phyloP scores from a whole-genome alignment of 2,797 vertebrate genomes.

The Spheniscus humboldti region DNA sequence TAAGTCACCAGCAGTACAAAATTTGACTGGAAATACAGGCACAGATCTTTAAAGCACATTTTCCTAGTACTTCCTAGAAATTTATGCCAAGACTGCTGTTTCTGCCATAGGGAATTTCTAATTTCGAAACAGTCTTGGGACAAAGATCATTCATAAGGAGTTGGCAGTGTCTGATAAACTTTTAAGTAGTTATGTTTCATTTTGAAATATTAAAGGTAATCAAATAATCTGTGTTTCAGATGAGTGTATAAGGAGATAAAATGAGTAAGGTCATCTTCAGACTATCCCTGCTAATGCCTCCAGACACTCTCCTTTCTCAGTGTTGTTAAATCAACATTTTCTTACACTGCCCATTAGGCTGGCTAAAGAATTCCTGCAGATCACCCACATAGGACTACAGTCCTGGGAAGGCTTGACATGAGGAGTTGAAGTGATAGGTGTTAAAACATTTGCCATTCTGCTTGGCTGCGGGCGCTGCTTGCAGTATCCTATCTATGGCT shows the following conservation, averaged over 20 bases:
- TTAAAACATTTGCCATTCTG: not conserved
- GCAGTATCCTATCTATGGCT: not conserved
- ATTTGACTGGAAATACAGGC: constrained; percentile 21
- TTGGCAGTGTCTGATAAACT: not conserved
- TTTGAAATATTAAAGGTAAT: not conserved
- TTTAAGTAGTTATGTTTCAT: constrained; percentile 1
- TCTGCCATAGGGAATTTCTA: constrained; percentile 3
- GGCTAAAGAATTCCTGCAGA: not conserved
- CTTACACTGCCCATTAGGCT: not conserved
- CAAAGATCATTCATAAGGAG: constrained; percentile 14
- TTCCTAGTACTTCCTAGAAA: constrained; percentile 16
- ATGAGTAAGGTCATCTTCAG: not conserved
- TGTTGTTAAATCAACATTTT: not conserved
- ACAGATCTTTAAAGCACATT: not conserved
- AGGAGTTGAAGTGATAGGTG: not conserved
- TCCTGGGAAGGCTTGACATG: not conserved
- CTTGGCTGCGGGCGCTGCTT: not conserved
- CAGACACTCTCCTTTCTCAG: not conserved
- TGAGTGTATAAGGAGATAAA: not conserved
- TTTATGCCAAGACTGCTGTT: constrained; percentile 23
- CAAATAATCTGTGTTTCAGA: not conserved
- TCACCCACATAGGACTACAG: not conserved
- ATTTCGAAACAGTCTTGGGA: constrained; percentile 9
- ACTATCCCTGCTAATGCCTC: not conserved
- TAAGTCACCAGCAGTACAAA: constrained; percentile 2